Evolutionary conservation across 2,797 vertebrate genomes (phyloP), one percentile per base, ranked within the genome.

Genomic region (Silurus aristotelis): DNA sequence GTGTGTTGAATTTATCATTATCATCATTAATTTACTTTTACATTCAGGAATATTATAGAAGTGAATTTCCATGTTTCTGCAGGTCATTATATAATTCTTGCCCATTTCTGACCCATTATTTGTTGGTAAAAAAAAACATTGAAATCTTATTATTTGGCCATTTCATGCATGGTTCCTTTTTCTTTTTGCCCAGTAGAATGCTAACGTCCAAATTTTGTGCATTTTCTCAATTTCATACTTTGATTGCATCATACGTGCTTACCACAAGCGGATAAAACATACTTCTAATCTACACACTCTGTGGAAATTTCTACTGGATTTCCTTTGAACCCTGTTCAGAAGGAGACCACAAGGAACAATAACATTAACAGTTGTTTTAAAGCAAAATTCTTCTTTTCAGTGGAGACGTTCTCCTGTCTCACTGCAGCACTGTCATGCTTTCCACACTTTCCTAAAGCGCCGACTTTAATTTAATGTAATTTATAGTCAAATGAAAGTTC

Each of bases 201-300:
- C 52, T 43, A 80, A 72, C 19, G 66, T 76, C 60, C 63, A 55
- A 70, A 71, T 79, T 83, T 79, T 85, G 78, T 82, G 85, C 78
- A 87, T 55, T 86, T 88, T 84, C 60, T 70, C 80, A 67, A 17
- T 5, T 79, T 80, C 52, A 67, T 77, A 46, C 17, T 31, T 25
- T 70, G 48, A 43, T 83, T 81, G 22, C 77, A 1, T n/a, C 63
- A 56, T 67, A 56, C 77, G 48, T 70, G 60, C 58, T 82, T 85
- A 76, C 73, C 73, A 80, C 79, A 27, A 38, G 75, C 58, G 84
- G 58, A 85, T 82, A 84, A 83, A 43, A 85, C 84, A 87, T 27
- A 66, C 27, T 25, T 19, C 60, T 88, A 66, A 84, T 82, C 80
- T 80, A 83, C 70, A 73, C 43, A 0, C 56, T 38, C 27, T 80